Base-by-base conservation (phyloP, 2,113 vertebrate genomes). In the Suricata suricatta region DNA sequence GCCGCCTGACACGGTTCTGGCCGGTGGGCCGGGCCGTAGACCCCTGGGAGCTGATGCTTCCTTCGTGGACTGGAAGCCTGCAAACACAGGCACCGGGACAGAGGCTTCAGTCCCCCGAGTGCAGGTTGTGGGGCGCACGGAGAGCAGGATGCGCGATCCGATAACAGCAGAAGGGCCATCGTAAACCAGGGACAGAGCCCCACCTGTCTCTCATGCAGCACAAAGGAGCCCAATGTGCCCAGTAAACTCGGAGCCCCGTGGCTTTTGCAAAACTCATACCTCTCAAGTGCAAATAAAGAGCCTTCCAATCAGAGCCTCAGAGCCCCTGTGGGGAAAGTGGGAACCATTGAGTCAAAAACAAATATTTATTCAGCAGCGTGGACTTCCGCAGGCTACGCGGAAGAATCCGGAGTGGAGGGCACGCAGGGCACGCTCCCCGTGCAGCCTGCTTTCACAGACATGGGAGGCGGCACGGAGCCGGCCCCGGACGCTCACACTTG, bases 401-500 rank as follows among this genome's bases (percentile, higher is more conserved):
- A 57, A 57, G 60, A 7, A 69, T 7, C 47, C 3, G 5, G n/a
- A 87, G 14, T 14, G 50, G 2, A 0, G 3, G 27, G 44, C 10
- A 1, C 9, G 0, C 0, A 14, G 68, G 52, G 5, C 27, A 1
- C 0, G 11, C 16, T 35, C 33, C 33, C 10, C 25, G 3, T 19
- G 33, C 74, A 25, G 10, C 9, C 8, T 19, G 80, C 52, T 14
- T 21, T 15, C 69, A 1, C 5, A 12, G 47, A 14, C 3, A 10
- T n/a, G 8, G 35, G 72, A 47, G 50, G 17, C 7, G 0, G 0
- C 0, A 2, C 7, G 44, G 9, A 1, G 41, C 57, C 2, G 15
- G 19, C 8, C 1, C 13, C 0, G 38, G 7, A 1, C 1, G 4
- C 23, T 16, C 14, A 7, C 16, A 0, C 38, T 0, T 31, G 14